phyloP scores from a whole-genome alignment of 2,113 vertebrate genomes.

The Rhinogobius similis region DNA sequence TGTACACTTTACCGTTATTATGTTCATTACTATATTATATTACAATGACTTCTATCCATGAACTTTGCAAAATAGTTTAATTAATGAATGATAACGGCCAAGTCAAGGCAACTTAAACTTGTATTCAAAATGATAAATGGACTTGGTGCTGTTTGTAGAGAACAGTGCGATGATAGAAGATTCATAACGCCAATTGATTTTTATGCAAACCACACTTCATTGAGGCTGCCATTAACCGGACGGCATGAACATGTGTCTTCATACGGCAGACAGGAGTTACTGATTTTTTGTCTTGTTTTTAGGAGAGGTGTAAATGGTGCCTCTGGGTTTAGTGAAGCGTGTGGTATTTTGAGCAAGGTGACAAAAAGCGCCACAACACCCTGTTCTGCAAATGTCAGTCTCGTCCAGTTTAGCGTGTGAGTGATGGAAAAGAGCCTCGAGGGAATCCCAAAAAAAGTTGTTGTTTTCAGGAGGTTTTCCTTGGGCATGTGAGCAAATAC shows the following conservation, averaged over 20 bases:
- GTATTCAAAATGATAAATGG: constrained; percentile 62
- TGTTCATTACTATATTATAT: background rate
- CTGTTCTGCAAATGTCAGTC: constrained; percentile 73
- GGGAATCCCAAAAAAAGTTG: constrained; percentile 52
- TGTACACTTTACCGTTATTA: background rate
- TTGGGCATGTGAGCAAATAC: background rate
- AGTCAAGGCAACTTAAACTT: constrained; percentile 57
- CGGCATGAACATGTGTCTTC: constrained; percentile 33
- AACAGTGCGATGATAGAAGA: constrained; percentile 38
- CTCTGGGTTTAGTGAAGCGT: constrained; percentile 54
- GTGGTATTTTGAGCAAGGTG: constrained; percentile 54
- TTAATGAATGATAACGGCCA: constrained; percentile 52
- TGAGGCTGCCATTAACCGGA: constrained; percentile 62
- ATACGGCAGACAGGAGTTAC: constrained; percentile 25
- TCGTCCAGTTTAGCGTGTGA: constrained; percentile 69
- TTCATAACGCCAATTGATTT: constrained; percentile 70
- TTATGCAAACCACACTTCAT: constrained; percentile 41
- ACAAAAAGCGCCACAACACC: constrained; percentile 61
- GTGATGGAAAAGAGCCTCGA: constrained; percentile 56
- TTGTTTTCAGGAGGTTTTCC: constrained; percentile 40
- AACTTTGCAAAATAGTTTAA: constrained; percentile 41
- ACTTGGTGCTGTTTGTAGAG: constrained; percentile 65
- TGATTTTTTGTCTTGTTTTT: constrained; percentile 26
- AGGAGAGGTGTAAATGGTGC: constrained; percentile 25
- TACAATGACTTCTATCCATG: background rate